These are phyloP conservation scores for Champsocephalus gunnari DNA, from an alignment of 2,797 vertebrate species.

Conservation along the genomic window DNA sequence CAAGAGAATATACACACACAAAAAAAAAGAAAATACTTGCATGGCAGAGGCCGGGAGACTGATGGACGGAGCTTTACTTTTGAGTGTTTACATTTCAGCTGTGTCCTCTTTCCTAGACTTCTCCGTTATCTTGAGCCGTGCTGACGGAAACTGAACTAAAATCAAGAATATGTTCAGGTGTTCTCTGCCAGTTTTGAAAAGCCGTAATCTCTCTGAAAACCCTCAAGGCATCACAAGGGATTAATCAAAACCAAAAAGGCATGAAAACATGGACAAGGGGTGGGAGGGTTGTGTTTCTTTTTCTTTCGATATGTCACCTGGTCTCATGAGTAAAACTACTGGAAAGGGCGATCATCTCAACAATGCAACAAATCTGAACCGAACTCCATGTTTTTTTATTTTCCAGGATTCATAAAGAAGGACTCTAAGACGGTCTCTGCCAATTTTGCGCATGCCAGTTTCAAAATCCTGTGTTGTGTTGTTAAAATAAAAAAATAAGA, in stretches of 20 bases:
- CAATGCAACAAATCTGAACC: slow-evolving; percentile 51
- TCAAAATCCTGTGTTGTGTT: slow-evolving; percentile 87
- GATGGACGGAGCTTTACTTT: slow-evolving; percentile 60
- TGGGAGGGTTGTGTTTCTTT: slow-evolving; percentile 51
- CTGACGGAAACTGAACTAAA: slow-evolving; percentile 54
- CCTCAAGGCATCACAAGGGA: slow-evolving; percentile 60
- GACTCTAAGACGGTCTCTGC: slow-evolving; percentile 76
- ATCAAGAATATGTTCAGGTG: slow-evolving; percentile 67
- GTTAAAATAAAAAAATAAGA: slow-evolving; percentile 63
- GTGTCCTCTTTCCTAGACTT: slow-evolving; percentile 61
- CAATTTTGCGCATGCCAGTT: slow-evolving; percentile 87
- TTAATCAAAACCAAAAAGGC: slow-evolving; percentile 72
- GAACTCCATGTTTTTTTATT: slow-evolving; percentile 47
- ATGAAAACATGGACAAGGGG: slow-evolving; percentile 56
- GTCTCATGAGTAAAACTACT: slow-evolving; percentile 45
- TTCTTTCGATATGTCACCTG: slow-evolving; percentile 54
- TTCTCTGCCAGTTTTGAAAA: slow-evolving; percentile 65
- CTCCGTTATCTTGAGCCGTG: slow-evolving; percentile 44
- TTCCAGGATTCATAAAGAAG: slow-evolving; percentile 40
- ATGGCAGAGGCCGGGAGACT: slow-evolving; percentile 65
- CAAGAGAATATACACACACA: slow-evolving; percentile 48
- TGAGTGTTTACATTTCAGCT: slow-evolving; percentile 74
- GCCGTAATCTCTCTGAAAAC: slow-evolving; percentile 55
- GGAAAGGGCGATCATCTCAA: slow-evolving; percentile 52
- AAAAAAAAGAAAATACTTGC: slow-evolving; percentile 65